Conservation (phyloP, 2,888 invertebrate genomes). For the Aleiodes alternator region DNA sequence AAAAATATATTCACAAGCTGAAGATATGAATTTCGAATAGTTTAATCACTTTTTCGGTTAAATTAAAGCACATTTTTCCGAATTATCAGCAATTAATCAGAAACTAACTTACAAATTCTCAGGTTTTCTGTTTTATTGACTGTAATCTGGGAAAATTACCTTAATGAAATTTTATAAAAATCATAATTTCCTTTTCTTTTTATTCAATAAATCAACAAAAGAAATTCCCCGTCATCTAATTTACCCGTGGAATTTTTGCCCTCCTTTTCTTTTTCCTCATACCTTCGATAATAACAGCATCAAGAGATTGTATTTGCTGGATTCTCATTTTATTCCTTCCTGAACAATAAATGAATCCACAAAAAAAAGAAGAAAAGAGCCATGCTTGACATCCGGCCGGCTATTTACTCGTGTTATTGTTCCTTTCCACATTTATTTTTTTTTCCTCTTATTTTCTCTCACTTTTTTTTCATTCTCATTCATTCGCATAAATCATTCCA, state of each 20-base stretch:
- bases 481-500: constrained; percentile 19
- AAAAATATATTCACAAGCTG: too few relatives aligned
- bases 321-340: constrained; percentile 10
- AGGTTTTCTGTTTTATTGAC: too few relatives aligned
- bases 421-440: constrained; percentile 28
- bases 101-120: too few relatives aligned
- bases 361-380: not conserved
- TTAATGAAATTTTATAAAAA: too few relatives aligned
- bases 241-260: not conserved
- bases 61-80: too few relatives aligned
- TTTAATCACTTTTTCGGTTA: too few relatives aligned
- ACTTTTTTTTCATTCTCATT: not conserved
- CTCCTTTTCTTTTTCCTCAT: constrained; percentile 16
- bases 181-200: too few relatives aligned
- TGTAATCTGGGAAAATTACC: too few relatives aligned
- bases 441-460: constrained; percentile 15
- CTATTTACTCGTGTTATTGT: constrained; percentile 19
- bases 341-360: constrained; percentile 7
- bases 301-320: not conserved
- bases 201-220: too few relatives aligned
- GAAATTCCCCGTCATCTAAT: too few relatives aligned
- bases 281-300: not conserved
- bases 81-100: too few relatives aligned
- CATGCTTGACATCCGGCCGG: constrained; percentile 10
- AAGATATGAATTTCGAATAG: too few relatives aligned